Evolutionary conservation across 1,140 invertebrate genomes (phyloP), one percentile per base, ranked within the genome.

Genomic region (Ooceraea biroi): DNA sequence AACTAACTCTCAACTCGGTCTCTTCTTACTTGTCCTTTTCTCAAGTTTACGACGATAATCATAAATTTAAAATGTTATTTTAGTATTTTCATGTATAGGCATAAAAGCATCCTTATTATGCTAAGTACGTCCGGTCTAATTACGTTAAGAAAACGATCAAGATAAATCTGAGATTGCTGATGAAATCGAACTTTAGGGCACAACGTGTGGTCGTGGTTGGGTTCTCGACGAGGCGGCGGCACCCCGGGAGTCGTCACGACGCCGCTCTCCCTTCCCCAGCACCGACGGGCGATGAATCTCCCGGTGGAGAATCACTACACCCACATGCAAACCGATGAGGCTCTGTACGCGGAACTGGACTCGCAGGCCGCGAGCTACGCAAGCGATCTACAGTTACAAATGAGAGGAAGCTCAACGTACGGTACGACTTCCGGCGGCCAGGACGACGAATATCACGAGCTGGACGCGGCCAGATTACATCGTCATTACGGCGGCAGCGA

Each of bases 261-360:
- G 44, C 93, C 94, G 25, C 88, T 94, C 44, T 92, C 92, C n/a
- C 84, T 94, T 69, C 94, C 94, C 17, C 93, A 93, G 57, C 94
- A 94, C 84, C 90, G 93, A 83, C 90, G 93, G 36, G 87, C 93
- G 25, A 93, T 93, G 82, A 93, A 94, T 90, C 92, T 94, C 3
- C 96, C 95, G 1, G 95, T 95, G 12, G 96, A 96, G 91, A 97
- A 97, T 90, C 96, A 97, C 90, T 97, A 97, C 89, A 97, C 96
- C 10, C 96, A 96, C 89, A 96, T 96, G 95, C 96, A 96, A 73
- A 96, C 96, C 66, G 95, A 96, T 58, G 96, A 96, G 89, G 96
- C 96, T 0, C 93, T 97, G 0, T 97, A 97, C 88, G 96, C 96
- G 27, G 96, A 97, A 92, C 92, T 97, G 82, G 96, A 97, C 90